These are phyloP conservation scores for Oreochromis spilurus DNA, from an alignment of 2,113 vertebrate genomes.

Conservation along the genomic window DNA sequence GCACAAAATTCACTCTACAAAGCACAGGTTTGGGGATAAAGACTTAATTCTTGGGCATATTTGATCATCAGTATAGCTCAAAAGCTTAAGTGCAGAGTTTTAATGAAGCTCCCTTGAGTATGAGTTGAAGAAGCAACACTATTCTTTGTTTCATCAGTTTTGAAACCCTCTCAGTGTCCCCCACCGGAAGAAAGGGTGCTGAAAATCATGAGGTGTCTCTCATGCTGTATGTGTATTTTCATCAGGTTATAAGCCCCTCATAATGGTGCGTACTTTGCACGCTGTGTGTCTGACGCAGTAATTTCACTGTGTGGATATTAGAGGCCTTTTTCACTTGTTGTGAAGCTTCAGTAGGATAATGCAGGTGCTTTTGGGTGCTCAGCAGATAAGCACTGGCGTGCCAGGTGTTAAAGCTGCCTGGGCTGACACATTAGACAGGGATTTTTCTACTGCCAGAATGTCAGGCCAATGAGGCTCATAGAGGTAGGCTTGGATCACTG, in stretches of 20 bases:
- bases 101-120: background rate
- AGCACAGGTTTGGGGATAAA: background rate
- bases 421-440: constrained; percentile 66
- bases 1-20: background rate
- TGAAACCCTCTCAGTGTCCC: background rate
- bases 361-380: constrained; percentile 52
- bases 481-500: constrained; percentile 63
- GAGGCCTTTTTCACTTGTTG: constrained; percentile 38
- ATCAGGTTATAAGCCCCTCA: background rate
- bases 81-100: background rate
- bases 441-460: constrained; percentile 67
- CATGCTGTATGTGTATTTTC: background rate
- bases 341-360: constrained; percentile 45
- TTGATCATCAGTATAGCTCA: background rate
- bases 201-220: background rate
- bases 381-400: constrained; percentile 57
- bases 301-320: constrained; percentile 39
- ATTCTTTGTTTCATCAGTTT: background rate
- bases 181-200: background rate
- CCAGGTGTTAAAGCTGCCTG: constrained; percentile 59
- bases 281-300: background rate
- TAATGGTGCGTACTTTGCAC: background rate
- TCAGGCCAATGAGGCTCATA: constrained; percentile 62
- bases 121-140: background rate
- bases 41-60: background rate